These are phyloP conservation scores for Heliothis peltigera DNA, from an alignment of 2,888 invertebrate species.

Conservation along the genomic window DNA sequence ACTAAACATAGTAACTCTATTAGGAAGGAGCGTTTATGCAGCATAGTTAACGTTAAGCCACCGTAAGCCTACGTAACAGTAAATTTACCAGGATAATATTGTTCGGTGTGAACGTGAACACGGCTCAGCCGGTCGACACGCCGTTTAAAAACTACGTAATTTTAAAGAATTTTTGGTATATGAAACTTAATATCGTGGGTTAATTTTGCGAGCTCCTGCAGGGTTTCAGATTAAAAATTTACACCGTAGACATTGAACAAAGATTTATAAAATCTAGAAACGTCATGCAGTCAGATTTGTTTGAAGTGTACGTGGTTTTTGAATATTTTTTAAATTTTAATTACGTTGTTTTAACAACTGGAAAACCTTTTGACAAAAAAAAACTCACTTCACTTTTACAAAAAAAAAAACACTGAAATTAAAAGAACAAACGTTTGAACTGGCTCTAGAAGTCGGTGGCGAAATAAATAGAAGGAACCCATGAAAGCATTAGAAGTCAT, in stretches of 20 bases:
- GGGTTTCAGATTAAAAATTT: conserved; percentile 65
- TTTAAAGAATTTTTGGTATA: conserved; percentile 51
- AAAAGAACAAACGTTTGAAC: too few relatives aligned
- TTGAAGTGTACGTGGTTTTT: neutral
- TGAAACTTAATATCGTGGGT: conserved; percentile 65
- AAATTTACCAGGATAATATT: conserved; percentile 75
- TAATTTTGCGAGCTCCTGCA: conserved; percentile 67
- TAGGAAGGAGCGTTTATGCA: conserved; percentile 57
- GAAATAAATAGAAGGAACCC: too few relatives aligned
- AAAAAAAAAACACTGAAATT: too few relatives aligned
- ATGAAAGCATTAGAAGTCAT: too few relatives aligned
- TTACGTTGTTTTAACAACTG: too few relatives aligned
- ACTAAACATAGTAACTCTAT: conserved; percentile 63
- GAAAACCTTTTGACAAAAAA: too few relatives aligned
- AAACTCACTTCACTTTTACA: too few relatives aligned
- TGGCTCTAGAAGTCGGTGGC: too few relatives aligned
- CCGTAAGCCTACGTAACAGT: conserved; percentile 72
- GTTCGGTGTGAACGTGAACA: conserved; percentile 66
- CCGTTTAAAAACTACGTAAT: conserved; percentile 44
- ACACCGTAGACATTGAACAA: conserved; percentile 53
- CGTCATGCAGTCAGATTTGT: conserved; percentile 2
- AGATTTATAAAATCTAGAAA: conserved; percentile 54
- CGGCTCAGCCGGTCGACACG: conserved; percentile 55
- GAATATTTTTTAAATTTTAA: too few relatives aligned
- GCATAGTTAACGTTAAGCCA: conserved; percentile 73